These are phyloP conservation scores for Brenthis daphne DNA, from an alignment of 2,888 invertebrate genomes.

Conservation along the genomic window DNA sequence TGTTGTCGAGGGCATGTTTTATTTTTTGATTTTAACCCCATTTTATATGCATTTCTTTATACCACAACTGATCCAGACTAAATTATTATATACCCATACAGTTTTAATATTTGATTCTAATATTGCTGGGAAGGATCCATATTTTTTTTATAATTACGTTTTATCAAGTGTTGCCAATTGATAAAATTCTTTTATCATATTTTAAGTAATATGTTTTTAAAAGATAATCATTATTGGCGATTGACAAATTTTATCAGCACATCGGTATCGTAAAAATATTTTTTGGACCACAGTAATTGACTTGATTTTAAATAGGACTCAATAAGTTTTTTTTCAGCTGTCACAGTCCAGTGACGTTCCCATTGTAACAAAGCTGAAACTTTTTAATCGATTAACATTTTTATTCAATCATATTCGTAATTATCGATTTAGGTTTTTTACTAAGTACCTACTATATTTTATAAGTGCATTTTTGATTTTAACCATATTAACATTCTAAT, in stretches of 20 bases:
- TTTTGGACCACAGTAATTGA: slow-evolving; percentile 62
- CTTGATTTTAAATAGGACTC: slow-evolving; percentile 72
- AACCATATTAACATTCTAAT: slow-evolving; percentile 78
- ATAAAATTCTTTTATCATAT: slow-evolving; percentile 63
- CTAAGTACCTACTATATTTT: slow-evolving; percentile 39
- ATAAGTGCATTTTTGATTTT: slow-evolving; percentile 74
- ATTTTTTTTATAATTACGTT: slow-evolving; percentile 43
- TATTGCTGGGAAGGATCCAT: slow-evolving; percentile 44
- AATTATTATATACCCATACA: slow-evolving; percentile 52
- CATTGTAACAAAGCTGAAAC: slow-evolving; percentile 48
- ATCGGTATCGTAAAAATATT: slow-evolving; percentile 57
- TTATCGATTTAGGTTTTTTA: slow-evolving; percentile 60
- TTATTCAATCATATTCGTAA: slow-evolving; percentile 61
- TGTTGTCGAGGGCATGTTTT: slow-evolving; percentile 71
- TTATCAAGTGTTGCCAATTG: slow-evolving; percentile 47
- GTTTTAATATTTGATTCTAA: slow-evolving; percentile 71
- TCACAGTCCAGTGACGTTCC: slow-evolving; percentile 19
- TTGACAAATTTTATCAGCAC: slow-evolving; percentile 46
- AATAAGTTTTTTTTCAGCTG: slow-evolving; percentile 42
- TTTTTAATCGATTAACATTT: slow-evolving; percentile 79
- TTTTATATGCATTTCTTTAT: slow-evolving; percentile 53
- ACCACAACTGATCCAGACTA: slow-evolving; percentile 53
- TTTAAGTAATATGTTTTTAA: slow-evolving; percentile 65
- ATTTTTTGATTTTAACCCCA: slow-evolving; percentile 70
- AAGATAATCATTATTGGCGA: slow-evolving; percentile 50